Conservation (phyloP, 2,797 vertebrate genomes). For the Eospalax fontanierii region DNA sequence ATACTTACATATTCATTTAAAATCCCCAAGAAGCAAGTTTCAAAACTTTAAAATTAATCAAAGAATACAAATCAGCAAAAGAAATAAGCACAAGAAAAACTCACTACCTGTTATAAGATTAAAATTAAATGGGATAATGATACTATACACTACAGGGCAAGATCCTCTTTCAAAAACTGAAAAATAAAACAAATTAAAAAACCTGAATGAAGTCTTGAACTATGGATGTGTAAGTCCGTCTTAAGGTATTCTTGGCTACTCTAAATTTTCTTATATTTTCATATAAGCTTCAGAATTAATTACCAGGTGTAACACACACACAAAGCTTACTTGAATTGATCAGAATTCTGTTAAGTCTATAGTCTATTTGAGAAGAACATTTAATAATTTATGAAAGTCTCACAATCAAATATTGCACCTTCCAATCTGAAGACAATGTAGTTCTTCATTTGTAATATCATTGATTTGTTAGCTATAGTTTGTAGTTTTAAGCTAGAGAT, state of each 20-base stretch:
- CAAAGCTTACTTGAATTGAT: neutral
- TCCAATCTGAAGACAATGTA: neutral
- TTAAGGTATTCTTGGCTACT: neutral
- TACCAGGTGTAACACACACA: neutral
- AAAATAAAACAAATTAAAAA: neutral
- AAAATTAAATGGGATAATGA: too few species aligned
- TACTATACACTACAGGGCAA: too few species aligned
- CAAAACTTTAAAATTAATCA: too few species aligned
- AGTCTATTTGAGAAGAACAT: conserved; percentile 1
- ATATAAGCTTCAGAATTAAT: neutral
- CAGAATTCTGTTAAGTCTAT: neutral
- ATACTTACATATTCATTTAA: too few species aligned
- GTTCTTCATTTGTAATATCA: neutral
- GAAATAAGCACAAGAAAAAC: too few species aligned
- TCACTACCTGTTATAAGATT: too few species aligned
- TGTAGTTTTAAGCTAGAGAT: neutral
- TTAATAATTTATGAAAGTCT: neutral
- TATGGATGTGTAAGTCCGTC: neutral
- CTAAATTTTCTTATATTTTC: neutral
- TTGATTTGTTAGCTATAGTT: conserved; percentile 41
- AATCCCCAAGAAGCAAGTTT: too few species aligned
- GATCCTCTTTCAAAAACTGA: neutral
- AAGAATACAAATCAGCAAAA: too few species aligned
- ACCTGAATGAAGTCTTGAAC: neutral
- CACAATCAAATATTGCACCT: neutral